Base-by-base conservation (phyloP, 1,140 invertebrate species). In the Ridgeia piscesae region DNA sequence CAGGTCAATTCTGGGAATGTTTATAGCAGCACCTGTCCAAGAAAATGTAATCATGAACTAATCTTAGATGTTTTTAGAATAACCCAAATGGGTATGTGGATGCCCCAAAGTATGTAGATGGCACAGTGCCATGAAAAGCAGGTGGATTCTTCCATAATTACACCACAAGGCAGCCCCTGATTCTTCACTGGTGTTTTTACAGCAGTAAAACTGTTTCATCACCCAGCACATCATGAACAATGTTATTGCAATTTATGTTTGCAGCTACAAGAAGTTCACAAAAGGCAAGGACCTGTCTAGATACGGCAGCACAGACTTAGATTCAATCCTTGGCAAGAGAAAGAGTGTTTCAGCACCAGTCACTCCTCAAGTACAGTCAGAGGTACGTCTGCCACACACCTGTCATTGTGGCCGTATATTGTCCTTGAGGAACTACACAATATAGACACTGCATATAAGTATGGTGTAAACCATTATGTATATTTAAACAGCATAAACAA, bases 211-310 rank as follows among this genome's bases (percentile, higher is more conserved):
- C 42, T 42, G 42, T 42, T 42, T 11, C 42, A 42, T 42, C 42
- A 42, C 42, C 42, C 42, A 6, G 42, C 42, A 42, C 42, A 42
- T 42, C n/a, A n/a, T n/a, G n/a, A 42, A 42, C 42, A 91, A 50
- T 42, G 6, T 35, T 91, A 91, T 35, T 91, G 21, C 48, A 42
- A 35, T 58, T 50, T 91, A 27, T 58, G 17, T 91, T 50, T 96
- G 50, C 94, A 97, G 97, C 95, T 98, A 98, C 94, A 97, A 98
- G 92, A 98, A 98, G 95, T 98, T 98, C 94, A 98, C 98, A 1
- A 96, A 97, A 91, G 98, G 98, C 0, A 99, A 98, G 96, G 98
- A 98, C 96, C 95, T 98, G 34, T 97, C 97, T 77, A 97, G 96
- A 93, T 98, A 98, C 94, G 98, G 97, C 93, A 96, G 97, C 91